Percentiles rank a stretch among this genome's conserved stretches.
These are phyloP conservation scores for Myzus persicae DNA, from an alignment of 1,140 invertebrate species.

Conservation along the genomic window DNA sequence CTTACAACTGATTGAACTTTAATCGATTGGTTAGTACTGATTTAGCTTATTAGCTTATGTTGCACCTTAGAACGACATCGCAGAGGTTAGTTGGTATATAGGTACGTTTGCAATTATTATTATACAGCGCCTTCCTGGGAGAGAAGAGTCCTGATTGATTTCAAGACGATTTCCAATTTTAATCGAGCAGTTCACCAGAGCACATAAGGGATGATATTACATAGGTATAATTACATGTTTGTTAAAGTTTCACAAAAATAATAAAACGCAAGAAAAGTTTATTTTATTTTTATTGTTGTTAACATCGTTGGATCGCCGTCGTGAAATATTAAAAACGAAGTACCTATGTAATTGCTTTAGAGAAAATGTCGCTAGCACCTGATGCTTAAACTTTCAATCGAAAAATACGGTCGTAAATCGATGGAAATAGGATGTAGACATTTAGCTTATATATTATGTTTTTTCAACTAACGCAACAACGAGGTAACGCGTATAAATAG, in stretches of 20 bases:
- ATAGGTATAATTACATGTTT: neutral
- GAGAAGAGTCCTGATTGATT: neutral
- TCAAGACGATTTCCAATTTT: neutral
- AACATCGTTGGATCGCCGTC: neutral
- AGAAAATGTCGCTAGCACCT: neutral
- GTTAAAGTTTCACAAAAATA: neutral
- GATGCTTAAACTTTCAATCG: constrained; percentile 8
- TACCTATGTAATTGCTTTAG: neutral
- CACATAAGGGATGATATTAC: neutral
- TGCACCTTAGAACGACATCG: neutral
- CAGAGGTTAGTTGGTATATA: neutral
- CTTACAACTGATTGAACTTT: neutral
- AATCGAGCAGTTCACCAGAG: neutral
- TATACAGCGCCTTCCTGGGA: neutral
- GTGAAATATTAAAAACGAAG: neutral
- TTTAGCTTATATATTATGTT: neutral
- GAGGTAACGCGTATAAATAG: neutral
- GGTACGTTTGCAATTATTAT: neutral
- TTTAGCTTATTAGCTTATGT: too few relatives aligned
- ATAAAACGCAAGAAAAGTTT: neutral
- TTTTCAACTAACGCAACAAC: neutral
- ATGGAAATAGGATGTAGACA: neutral
- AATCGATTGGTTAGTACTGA: neutral
- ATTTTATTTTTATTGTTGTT: neutral
- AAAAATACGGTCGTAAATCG: neutral